Evolutionary conservation across 1,140 invertebrate genomes (phyloP), one percentile per base, ranked within the genome.

Genomic region (Pogonomyrmex californicus): DNA sequence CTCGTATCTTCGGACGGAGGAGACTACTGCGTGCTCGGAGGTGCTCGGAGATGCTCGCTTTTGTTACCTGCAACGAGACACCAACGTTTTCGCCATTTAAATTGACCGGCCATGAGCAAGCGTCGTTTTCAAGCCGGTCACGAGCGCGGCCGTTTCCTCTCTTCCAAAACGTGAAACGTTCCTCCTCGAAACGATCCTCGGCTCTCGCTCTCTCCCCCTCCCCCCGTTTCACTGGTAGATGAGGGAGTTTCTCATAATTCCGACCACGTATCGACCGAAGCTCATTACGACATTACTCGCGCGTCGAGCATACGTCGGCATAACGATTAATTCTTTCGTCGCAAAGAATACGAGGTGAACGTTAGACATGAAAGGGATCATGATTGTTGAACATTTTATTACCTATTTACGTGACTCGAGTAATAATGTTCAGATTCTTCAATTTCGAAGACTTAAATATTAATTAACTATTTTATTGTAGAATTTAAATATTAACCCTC

Each of bases 211-310:
- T 23, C 49, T 68, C 17, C 23, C 23, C 49, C 68, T 51, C 47
- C 38, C n/a, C n/a, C n/a, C n/a, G 49, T 56, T 75, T 1, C 7
- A 23, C 23, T 7, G 36, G 7, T 51, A 41, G 14, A 76, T 17
- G 58, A 10, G 60, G 12, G 33, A 7, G 63, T 30, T 14, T 38
- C 23, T 89, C 66, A 62, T 79, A 56, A 90, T 90, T 87, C 88
- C 23, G 33, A 5, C 30, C 56, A 79, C 81, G 85, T 78, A 89
- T 89, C 85, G 76, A 70, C 70, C 65, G 17, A 44, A 17, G 65
- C 58, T 87, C 58, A 62, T 90, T 86, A 88, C 79, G 75, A 89
- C 88, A 90, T 82, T 81, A 82, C 56, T 85, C 82, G 87, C 63
- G 81, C 82, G 88, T 79, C 75, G 75, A 23, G 23, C 23, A 23